Evolutionary conservation across 2,797 vertebrate species (phyloP), one percentile per base, ranked within the genome.

Genomic region (Gadopsis bispinosus): DNA sequence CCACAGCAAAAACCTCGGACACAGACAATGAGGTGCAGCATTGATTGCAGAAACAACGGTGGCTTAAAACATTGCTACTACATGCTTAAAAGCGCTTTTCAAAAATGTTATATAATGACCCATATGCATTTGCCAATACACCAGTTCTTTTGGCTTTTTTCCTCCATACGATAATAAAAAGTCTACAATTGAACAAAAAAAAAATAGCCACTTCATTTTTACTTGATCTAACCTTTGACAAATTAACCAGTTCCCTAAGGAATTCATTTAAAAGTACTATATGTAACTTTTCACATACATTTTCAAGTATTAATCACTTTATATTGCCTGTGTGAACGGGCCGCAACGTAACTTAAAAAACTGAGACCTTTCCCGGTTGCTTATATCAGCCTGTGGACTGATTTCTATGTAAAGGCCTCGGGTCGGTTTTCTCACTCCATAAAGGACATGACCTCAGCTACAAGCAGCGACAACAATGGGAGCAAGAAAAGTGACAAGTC

Each of bases 1-100:
- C 29, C 19, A 43, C 29, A 61, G 37, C 54, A 79, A 59, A 75
- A n/a, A 43, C 66, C 53, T 71, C 53, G 41, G 47, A 63, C 58
- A 48, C 10, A 41, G 29, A 56, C 16, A 4, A 1, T 65, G 72
- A 63, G 39, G 17, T 41, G 35, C 26, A 81, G 66, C 26, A 53
- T 3, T 39, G 8, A 29, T 17, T 5, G 37, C 45, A 67, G 14
- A 65, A 53, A 68, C 22, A 64, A 60, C 0, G 14, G 3, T 8
- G 11, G 13, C 12, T 51, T 22, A 3, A 73, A 59, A 50, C 5
- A 41, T 71, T 73, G n/a, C 31, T 31, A 67, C 13, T 41, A 8
- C 3, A 31, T 37, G 7, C 54, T 26, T 35, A 13, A 37, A 79
- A 62, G 29, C 14, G 0, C 5, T 39, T 5, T 13, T 29, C 67